Percentiles rank a stretch among this genome's conserved stretches.
Evolutionary conservation across 2,797 vertebrate genomes (phyloP).

Genomic region (Pogonophryne albipinna): DNA sequence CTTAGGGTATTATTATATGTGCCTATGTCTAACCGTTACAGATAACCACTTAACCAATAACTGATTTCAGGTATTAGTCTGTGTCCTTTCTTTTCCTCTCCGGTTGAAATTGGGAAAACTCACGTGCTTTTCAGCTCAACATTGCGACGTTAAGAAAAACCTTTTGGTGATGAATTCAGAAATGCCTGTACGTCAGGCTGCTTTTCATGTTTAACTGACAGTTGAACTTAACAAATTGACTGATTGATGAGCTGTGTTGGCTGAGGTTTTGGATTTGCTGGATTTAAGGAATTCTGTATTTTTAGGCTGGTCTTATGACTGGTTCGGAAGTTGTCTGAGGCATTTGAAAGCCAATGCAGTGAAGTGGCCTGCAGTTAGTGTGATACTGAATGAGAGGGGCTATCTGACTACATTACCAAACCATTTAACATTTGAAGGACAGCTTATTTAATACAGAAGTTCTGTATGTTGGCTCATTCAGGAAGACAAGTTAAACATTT

Average conservation of each 20-base stretch:
- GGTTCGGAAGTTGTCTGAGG: not conserved
- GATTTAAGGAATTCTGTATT: not conserved
- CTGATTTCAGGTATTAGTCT: not conserved
- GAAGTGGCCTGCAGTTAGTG: not conserved
- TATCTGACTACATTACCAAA: not conserved
- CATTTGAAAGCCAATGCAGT: not conserved
- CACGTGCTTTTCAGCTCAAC: not conserved
- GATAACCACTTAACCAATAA: not conserved
- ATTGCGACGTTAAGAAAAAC: no score
- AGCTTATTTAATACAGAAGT: not conserved
- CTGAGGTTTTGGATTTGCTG: not conserved
- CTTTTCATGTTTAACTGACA: no score
- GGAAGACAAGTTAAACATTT: not conserved
- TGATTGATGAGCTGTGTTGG: no score
- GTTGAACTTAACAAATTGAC: no score
- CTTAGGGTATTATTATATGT: no score
- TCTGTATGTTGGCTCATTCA: slow-evolving; percentile 10
- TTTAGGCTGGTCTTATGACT: not conserved
- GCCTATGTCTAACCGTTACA: no score
- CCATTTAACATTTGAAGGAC: slow-evolving; percentile 4
- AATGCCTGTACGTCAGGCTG: no score
- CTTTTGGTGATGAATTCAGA: no score
- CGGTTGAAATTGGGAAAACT: no score
- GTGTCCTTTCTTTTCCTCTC: not conserved
- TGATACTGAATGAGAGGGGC: not conserved